Evolutionary conservation across 2,888 invertebrate genomes (phyloP).

Genomic region (Lasioglossum leucozonium): DNA sequence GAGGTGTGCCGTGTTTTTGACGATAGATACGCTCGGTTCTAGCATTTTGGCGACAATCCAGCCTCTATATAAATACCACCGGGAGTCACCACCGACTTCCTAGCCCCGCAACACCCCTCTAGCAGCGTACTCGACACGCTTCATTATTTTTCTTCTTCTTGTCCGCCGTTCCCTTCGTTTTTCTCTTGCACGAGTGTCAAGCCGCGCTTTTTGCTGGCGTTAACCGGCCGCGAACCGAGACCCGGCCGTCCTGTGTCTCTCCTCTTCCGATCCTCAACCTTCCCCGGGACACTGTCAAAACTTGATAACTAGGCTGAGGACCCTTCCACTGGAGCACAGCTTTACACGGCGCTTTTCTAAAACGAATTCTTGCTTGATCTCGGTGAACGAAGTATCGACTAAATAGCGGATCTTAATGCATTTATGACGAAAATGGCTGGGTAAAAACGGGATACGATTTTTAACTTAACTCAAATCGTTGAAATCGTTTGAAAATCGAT

Average conservation of each 20-base stretch:
- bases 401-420: background rate
- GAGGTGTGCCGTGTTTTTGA: conserved; percentile 69
- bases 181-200: conserved; percentile 28
- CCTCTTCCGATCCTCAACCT: background rate
- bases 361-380: background rate
- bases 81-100: conserved; percentile 74
- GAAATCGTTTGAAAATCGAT: too few relatives aligned
- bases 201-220: conserved; percentile 48
- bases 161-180: conserved; percentile 21
- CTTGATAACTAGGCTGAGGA: background rate
- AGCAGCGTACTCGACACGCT: conserved; percentile 51
- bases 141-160: conserved; percentile 52
- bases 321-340: background rate
- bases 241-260: conserved; percentile 18
- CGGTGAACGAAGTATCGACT: background rate
- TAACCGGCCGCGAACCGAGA: conserved; percentile 45
- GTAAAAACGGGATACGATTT: background rate
- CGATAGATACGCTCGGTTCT: conserved; percentile 81
- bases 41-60: conserved; percentile 84
- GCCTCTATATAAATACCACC: conserved; percentile 82
- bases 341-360: background rate
- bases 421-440: background rate
- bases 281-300: background rate
- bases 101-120: conserved; percentile 46
- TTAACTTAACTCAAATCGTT: background rate